These are phyloP conservation scores for Syritta pipiens DNA, from an alignment of 2,888 invertebrate genomes.

Conservation along the genomic window DNA sequence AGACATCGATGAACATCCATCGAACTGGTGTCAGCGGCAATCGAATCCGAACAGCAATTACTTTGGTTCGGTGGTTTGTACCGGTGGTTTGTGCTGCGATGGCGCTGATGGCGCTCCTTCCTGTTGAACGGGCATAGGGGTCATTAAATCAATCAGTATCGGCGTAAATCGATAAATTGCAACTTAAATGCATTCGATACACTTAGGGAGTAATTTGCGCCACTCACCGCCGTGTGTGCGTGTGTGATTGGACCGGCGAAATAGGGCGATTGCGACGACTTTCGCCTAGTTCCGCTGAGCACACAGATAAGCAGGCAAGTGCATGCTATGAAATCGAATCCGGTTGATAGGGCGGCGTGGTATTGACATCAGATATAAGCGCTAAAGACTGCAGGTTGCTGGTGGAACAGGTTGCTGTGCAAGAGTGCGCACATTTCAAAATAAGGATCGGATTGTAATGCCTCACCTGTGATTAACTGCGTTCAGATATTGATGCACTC, in stretches of 20 bases:
- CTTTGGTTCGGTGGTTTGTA: constrained; percentile 42
- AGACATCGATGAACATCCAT: constrained; percentile 69
- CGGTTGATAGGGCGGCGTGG: constrained; percentile 14
- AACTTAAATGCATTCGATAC: constrained; percentile 70
- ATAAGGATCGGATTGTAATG: too few species aligned
- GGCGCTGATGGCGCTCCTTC: constrained; percentile 53
- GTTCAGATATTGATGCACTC: too few species aligned
- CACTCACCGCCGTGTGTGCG: constrained; percentile 49
- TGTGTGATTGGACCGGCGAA: too few species aligned
- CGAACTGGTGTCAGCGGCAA: constrained; percentile 66
- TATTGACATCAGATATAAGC: neutral
- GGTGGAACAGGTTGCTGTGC: too few species aligned
- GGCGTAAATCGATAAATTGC: constrained; percentile 69
- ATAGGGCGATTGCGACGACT: constrained; percentile 3
- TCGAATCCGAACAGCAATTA: constrained; percentile 68
- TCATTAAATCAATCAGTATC: constrained; percentile 70
- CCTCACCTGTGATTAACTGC: too few species aligned
- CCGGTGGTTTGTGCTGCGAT: constrained; percentile 6
- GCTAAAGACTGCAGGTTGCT: neutral
- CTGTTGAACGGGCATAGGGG: constrained; percentile 53
- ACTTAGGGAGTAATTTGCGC: constrained; percentile 70
- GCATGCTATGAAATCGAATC: constrained; percentile 30
- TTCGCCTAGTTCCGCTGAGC: too few species aligned
- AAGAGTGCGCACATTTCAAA: too few species aligned
- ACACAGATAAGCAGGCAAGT: too few species aligned